Evolutionary conservation across 2,888 invertebrate species (phyloP).

Genomic region (Noctua fimbriata): DNA sequence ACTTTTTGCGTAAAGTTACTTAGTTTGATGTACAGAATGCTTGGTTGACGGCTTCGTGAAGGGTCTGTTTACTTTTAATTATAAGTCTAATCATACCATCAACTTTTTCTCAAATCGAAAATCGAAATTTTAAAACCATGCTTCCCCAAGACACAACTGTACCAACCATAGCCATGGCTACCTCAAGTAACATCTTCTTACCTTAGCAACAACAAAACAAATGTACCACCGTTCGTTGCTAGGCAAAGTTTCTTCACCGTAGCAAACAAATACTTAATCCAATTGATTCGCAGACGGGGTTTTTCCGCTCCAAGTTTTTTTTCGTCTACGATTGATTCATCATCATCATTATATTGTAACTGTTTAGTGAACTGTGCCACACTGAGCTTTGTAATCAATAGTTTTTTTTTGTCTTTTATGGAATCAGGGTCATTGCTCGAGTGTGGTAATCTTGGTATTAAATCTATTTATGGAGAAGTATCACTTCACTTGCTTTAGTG

Average conservation of each 20-base stretch:
- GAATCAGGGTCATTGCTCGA: constrained; percentile 5
- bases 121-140: background rate
- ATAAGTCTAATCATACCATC: background rate
- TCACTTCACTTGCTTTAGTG: background rate
- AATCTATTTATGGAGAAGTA: constrained; percentile 9
- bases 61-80: background rate
- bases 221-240: background rate
- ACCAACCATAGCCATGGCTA: background rate
- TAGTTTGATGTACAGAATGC: no score
- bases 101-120: background rate
- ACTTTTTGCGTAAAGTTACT: no score
- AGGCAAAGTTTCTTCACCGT: background rate
- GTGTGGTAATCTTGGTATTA: background rate
- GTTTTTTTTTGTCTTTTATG: background rate
- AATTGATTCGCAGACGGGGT: constrained; percentile 1
- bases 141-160: background rate
- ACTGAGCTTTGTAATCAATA: background rate
- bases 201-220: constrained; percentile 21
- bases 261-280: constrained; percentile 6
- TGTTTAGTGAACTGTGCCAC: constrained; percentile 17
- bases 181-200: background rate
- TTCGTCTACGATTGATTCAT: constrained; percentile 14
- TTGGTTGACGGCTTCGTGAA: no score
- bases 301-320: constrained; percentile 17
- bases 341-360: constrained; percentile 28